These are phyloP conservation scores for Baryphthengus martii DNA, from an alignment of 2,113 vertebrate species.

Conservation along the genomic window DNA sequence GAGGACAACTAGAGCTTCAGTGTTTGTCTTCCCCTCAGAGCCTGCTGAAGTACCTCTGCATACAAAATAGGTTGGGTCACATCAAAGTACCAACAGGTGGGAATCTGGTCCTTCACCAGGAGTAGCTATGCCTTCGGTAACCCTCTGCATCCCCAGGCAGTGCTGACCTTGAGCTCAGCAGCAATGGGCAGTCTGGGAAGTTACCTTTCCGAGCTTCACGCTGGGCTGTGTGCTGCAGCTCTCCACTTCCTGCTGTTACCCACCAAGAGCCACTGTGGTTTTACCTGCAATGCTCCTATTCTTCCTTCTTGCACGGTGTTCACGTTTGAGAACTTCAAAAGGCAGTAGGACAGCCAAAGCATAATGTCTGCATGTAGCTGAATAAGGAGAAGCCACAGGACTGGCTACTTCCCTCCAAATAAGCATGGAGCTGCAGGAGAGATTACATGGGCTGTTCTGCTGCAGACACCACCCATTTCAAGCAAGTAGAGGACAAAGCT, in stretches of 20 bases:
- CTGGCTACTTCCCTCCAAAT: neutral
- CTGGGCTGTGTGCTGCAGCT: neutral
- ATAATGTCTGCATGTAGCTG: neutral
- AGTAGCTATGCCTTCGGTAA: neutral
- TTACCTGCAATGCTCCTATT: neutral
- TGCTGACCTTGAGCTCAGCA: rapidly evolving
- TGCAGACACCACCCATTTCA: neutral
- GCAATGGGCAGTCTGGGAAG: neutral
- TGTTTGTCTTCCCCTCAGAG: neutral
- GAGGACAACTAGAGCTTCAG: neutral
- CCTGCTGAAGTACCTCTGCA: neutral
- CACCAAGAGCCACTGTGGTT: rapidly evolving
- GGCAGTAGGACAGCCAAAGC: neutral
- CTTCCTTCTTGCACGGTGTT: neutral
- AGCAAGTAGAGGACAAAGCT: neutral
- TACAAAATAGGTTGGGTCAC: neutral
- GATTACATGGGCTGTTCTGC: neutral
- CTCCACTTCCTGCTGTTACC: rapidly evolving
- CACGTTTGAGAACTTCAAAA: neutral
- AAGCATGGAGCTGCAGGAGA: neutral
- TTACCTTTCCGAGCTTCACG: rapidly evolving
- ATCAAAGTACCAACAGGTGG: neutral
- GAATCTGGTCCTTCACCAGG: neutral
- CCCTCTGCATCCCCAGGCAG: neutral
- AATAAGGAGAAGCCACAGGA: neutral